Evolutionary conservation across 2,888 invertebrate species (phyloP), one percentile per base, ranked within the genome.

Genomic region (Cynaeus angustus): DNA sequence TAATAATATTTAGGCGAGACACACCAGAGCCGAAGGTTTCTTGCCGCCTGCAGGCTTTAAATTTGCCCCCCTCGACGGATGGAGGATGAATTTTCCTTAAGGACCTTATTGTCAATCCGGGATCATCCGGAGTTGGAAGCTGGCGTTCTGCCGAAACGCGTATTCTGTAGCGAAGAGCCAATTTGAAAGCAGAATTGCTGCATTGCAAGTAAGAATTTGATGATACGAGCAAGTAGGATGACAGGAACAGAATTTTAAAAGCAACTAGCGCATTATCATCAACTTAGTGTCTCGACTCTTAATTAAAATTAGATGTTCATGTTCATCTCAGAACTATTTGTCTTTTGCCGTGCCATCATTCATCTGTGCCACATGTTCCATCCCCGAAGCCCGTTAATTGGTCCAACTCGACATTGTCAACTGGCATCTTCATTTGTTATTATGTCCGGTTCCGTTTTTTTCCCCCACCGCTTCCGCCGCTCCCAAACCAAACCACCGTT

Each of bases 1-100:
- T 70, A 72, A 72, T 72, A 68, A 74, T 72, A 56, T 56, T 66
- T 56, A 56, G 56, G 56, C 38, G 56, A 56, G 48, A 56, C 48
- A 46, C 56, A 33, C 43, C 65, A 62, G 61, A 10, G 12, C 26
- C 26, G 48, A 10, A 16, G 8, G 10, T 21, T 50, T 14, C n/a
- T 16, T n/a, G 48, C 28, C 48, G 21, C 37, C 53, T 53, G 9
- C 53, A 14, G 53, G 26, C 37, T 56, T 56, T 70, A 72, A 72
- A 70, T 59, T 56, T 59, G 65, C 33, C 33, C 53, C 33, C 33
- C 37, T 50, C 50, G 26, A 30, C 50, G 30, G 50, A 46, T 16
- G 5, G 46, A 16, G 46, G 46, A 46, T 28, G 16, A 50, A 50
- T 50, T 50, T 30, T 30, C 50, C 10, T 50, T 10, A 50, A 28